These are phyloP conservation scores for Drosophila repleta DNA, from an alignment of 1,140 invertebrate species.

Conservation along the genomic window DNA sequence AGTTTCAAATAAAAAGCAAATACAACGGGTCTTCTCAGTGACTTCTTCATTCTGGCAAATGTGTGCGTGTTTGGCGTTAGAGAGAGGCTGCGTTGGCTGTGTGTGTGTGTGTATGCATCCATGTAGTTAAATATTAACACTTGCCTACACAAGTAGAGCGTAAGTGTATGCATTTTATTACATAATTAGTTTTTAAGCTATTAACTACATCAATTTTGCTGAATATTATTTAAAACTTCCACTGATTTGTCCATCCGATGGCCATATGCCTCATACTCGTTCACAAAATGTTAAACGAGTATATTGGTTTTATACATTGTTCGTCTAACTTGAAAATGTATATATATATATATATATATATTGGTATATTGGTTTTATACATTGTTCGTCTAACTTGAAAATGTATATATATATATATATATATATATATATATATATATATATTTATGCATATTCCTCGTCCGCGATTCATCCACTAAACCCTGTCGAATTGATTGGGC, in stretches of 20 bases:
- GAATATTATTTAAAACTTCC: constrained; percentile 30
- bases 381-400: not conserved
- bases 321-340: not conserved
- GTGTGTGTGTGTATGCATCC: not conserved
- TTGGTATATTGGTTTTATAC: too few relatives aligned
- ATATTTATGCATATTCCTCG: not conserved
- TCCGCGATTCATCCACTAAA: too few relatives aligned
- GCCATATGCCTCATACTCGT: not conserved
- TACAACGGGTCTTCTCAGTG: not conserved
- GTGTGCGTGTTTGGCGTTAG: too few relatives aligned
- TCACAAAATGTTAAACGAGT: too few relatives aligned
- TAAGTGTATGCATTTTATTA: not conserved
- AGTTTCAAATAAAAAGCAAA: constrained; percentile 10
- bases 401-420: too few relatives aligned
- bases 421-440: too few relatives aligned
- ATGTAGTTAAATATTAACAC: constrained; percentile 6
- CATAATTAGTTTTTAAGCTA: constrained; percentile 60
- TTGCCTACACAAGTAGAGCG: not conserved
- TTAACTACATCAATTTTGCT: constrained; percentile 67
- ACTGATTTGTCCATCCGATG: constrained; percentile 1
- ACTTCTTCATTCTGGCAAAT: not conserved
- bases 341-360: too few relatives aligned
- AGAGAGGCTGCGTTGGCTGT: not conserved
- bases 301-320: too few relatives aligned
- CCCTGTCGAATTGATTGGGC: too few relatives aligned